These are phyloP conservation scores for Geotrupes spiniger DNA, from an alignment of 2,888 invertebrate species.

Conservation along the genomic window DNA sequence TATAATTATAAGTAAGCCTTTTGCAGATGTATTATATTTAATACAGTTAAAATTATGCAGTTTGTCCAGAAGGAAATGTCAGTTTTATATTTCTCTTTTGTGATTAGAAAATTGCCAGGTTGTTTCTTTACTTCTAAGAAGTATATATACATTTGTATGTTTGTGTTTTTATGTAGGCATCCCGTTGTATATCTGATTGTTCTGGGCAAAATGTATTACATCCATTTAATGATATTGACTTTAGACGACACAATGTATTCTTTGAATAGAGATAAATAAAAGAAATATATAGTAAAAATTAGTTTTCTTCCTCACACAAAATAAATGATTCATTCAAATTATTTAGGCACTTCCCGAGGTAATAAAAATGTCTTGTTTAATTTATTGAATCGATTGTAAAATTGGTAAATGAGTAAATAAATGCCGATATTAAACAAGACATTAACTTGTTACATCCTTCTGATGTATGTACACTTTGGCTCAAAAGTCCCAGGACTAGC, in stretches of 20 bases:
- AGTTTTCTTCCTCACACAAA: background rate
- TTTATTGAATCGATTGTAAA: too few species aligned
- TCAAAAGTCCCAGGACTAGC: too few species aligned
- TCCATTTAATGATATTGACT: constrained; percentile 50
- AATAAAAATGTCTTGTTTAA: too few species aligned
- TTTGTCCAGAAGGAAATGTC: constrained; percentile 42
- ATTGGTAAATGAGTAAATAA: too few species aligned
- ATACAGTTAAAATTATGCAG: constrained; percentile 38
- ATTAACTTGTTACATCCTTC: too few species aligned
- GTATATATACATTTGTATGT: constrained; percentile 39
- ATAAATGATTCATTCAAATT: too few species aligned
- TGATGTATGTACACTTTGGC: too few species aligned
- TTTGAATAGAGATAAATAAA: constrained; percentile 51
- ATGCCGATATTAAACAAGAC: too few species aligned
- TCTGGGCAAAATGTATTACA: constrained; percentile 46
- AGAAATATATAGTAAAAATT: constrained; percentile 26
- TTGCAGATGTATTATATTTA: constrained; percentile 49
- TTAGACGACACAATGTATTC: constrained; percentile 53
- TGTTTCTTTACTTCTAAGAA: constrained; percentile 45
- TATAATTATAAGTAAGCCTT: constrained; percentile 48
- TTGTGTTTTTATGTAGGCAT: constrained; percentile 33
- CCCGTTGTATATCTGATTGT: constrained; percentile 36
- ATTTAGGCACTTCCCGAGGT: too few species aligned
- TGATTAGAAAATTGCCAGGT: constrained; percentile 16
- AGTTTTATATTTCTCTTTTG: constrained; percentile 24